Evolutionary conservation across 2,888 invertebrate species (phyloP).

Genomic region (Philereme vetulata): DNA sequence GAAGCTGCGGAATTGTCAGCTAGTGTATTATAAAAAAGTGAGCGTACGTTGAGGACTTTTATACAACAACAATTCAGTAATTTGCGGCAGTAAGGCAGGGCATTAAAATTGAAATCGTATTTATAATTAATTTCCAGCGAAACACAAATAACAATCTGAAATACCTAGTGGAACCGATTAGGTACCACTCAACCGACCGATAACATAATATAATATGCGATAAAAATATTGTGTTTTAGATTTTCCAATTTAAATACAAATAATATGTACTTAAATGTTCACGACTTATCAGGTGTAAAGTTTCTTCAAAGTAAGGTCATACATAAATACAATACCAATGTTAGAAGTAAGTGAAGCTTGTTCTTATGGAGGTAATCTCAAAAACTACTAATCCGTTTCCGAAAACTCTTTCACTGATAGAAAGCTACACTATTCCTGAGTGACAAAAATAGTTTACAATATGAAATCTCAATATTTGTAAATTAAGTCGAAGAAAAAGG

Average conservation of each 20-base stretch:
- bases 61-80: not conserved
- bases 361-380: no score
- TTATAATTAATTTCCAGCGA: slow-evolving; percentile 3
- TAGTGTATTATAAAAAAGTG: no score
- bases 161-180: slow-evolving; percentile 49
- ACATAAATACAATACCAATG: not conserved
- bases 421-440: no score
- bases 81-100: not conserved
- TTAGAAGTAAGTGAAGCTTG: no score
- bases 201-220: slow-evolving; percentile 51
- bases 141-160: slow-evolving; percentile 43
- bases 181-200: slow-evolving; percentile 45
- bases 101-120: not conserved
- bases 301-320: slow-evolving; percentile 3
- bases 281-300: not conserved
- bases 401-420: no score
- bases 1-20: no score
- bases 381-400: no score
- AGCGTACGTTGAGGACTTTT: no score
- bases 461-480: no score
- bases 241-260: slow-evolving; percentile 5
- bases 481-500: no score
- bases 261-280: not conserved
- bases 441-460: no score
- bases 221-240: slow-evolving; percentile 45